Evolutionary conservation across 2,113 vertebrate genomes (phyloP), one percentile per base, ranked within the genome.

Genomic region (Oreochromis spilurus): DNA sequence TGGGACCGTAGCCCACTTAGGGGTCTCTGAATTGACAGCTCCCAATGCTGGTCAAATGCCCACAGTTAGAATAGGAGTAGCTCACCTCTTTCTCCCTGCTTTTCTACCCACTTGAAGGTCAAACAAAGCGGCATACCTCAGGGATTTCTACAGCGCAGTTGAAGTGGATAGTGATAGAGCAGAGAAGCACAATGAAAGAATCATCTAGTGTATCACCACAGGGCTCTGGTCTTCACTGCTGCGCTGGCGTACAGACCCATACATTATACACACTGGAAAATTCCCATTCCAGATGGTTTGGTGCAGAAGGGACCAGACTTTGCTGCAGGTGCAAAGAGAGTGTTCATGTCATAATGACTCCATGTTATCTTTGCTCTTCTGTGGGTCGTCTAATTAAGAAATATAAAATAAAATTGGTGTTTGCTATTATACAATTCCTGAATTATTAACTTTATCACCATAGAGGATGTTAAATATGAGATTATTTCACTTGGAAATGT

Each of bases 21-120:
- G 85, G 87, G 83, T 90, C 88, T 85, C 87, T 90, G 80, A 90
- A 93, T 94, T 96, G 95, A 95, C 95, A 95, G 92, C 84, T 88
- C 85, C 54, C 65, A 86, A 60, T 78, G 83, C 89, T 81, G 86
- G 82, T 89, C 90, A 88, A 91, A 93, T 80, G 55, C 87, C 70
- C 89, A 88, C 94, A 87, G 75, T 53, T 91, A 88, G 70, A 92
- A 88, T 75, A 87, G 85, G 90, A 93, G 94, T 53, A 86, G 60
- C 84, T 81, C 55, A 43, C 67, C 67, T 50, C 60, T 72, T 72
- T 38, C 77, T 48, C 57, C 52, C 52, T 79, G 87, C 45, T 84
- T 84, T 48, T 85, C 82, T 84, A 24, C 81, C 77, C 72, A 90
- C 91, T 79, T 90, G 92, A 96, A 96, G 94, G 95, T 95, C 94